Evolutionary conservation across 2,888 invertebrate species (phyloP).

Genomic region (Erebia epiphron): DNA sequence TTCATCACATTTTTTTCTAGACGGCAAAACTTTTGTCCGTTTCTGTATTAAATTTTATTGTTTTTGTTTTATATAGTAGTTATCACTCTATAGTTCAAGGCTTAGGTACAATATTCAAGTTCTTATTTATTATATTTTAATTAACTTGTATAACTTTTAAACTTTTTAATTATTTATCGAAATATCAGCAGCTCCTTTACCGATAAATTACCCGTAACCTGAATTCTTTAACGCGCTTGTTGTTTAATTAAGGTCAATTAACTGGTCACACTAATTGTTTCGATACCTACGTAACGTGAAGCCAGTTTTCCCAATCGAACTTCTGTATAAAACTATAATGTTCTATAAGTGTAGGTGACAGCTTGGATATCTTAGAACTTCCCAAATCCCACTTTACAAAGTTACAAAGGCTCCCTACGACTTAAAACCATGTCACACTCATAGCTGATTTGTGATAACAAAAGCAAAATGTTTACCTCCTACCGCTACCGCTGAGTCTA

Average conservation of each 20-base stretch:
- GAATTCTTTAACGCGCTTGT: constrained; percentile 19
- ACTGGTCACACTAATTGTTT: constrained; percentile 26
- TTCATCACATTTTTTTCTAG: too few relatives aligned
- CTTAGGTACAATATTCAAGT: neutral
- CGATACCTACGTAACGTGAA: constrained; percentile 5
- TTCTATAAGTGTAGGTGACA: neutral
- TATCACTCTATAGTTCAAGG: constrained; percentile 3
- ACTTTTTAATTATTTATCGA: constrained; percentile 21
- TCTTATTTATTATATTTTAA: neutral
- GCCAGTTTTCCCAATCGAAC: constrained; percentile 12
- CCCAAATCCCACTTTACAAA: neutral
- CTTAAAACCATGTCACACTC: neutral
- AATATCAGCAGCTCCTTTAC: neutral
- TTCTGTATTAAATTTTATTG: neutral
- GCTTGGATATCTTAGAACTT: neutral
- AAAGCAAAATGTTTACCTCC: too few relatives aligned
- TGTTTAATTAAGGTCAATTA: constrained; percentile 27
- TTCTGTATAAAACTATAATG: constrained; percentile 14
- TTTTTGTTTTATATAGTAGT: neutral
- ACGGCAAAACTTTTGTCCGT: too few relatives aligned
- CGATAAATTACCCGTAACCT: constrained; percentile 18
- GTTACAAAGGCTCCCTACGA: neutral
- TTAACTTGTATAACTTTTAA: constrained; percentile 4
- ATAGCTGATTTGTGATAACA: too few relatives aligned
- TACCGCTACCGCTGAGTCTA: too few relatives aligned